A percentile compares a stretch with the other conserved stretches of the same genome.
Evolutionary conservation across 2,797 vertebrate species (phyloP).

Genomic region (Glyptemys insculpta): DNA sequence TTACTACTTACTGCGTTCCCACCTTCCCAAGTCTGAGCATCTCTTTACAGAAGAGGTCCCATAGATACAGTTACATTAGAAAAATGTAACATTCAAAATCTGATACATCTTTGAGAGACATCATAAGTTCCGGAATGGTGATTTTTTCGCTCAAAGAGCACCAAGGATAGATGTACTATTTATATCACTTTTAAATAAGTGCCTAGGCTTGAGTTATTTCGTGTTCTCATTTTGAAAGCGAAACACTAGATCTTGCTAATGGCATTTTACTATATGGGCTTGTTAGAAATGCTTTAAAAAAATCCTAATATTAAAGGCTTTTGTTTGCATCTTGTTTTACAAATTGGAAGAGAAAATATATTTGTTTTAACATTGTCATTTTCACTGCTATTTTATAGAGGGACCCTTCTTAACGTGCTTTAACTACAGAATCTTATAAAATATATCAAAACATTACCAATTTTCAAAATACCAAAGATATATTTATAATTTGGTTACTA

Average conservation of each 20-base stretch:
- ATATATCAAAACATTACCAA: background rate
- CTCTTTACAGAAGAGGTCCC: conserved; percentile 41
- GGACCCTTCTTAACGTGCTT: conserved; percentile 19
- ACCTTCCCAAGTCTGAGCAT: background rate
- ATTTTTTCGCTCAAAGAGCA: conserved; percentile 1
- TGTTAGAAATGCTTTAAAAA: background rate
- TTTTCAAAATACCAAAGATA: background rate
- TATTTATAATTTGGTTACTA: background rate
- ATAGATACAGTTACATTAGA: conserved; percentile 44
- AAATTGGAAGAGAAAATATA: background rate
- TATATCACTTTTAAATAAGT: background rate
- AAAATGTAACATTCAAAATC: conserved; percentile 55
- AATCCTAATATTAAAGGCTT: conserved; percentile 39
- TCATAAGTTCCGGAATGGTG: conserved; percentile 58
- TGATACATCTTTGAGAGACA: conserved; percentile 36
- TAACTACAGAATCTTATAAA: background rate
- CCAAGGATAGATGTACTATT: conserved; percentile 23
- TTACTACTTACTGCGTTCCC: conserved; percentile 42
- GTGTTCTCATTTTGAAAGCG: conserved; percentile 7
- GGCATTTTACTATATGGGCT: background rate
- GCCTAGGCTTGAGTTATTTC: background rate
- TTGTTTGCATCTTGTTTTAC: background rate
- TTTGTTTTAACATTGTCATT: background rate
- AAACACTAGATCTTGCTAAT: background rate
- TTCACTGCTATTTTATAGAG: background rate